Conservation (phyloP, 2,888 invertebrate genomes). For the Maniola hyperantus region DNA sequence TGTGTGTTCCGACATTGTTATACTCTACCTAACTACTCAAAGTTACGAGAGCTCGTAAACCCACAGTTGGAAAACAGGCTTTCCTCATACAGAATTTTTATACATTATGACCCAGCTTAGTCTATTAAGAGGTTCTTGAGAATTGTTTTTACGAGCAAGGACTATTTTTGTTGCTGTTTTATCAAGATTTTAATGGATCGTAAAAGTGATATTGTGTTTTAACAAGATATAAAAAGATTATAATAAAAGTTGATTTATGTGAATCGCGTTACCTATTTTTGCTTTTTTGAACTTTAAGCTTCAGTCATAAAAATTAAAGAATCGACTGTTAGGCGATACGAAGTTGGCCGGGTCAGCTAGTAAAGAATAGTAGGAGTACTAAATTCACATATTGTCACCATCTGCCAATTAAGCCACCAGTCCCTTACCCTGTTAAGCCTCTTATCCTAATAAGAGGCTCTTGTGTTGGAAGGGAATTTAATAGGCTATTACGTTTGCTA, state of each 20-base stretch:
- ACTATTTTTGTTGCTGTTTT: conserved; percentile 56
- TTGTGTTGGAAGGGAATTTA: conserved; percentile 12
- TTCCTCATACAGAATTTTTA: conserved; percentile 58
- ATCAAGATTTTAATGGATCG: conserved; percentile 40
- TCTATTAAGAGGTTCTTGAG: conserved; percentile 57
- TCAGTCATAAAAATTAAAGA: too few relatives aligned
- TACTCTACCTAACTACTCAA: conserved; percentile 29
- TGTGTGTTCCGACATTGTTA: conserved; percentile 29
- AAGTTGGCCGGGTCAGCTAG: too few relatives aligned
- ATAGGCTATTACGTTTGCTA: conserved; percentile 5
- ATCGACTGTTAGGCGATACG: too few relatives aligned
- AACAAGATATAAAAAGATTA: conserved; percentile 18
- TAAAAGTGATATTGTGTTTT: conserved; percentile 21
- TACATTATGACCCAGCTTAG: conserved; percentile 57
- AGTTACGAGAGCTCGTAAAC: conserved; percentile 48
- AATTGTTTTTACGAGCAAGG: conserved; percentile 50
- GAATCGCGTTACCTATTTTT: neutral
- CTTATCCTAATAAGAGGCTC: conserved; percentile 7
- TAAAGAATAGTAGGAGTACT: neutral
- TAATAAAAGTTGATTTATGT: neutral
- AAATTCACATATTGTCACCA: conserved; percentile 4
- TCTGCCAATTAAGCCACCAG: conserved; percentile 6
- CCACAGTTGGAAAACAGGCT: conserved; percentile 52
- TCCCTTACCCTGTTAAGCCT: conserved; percentile 12
- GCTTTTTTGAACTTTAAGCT: neutral